Evolutionary conservation across 2,113 vertebrate species (phyloP).

Genomic region (Arvicanthis niloticus): DNA sequence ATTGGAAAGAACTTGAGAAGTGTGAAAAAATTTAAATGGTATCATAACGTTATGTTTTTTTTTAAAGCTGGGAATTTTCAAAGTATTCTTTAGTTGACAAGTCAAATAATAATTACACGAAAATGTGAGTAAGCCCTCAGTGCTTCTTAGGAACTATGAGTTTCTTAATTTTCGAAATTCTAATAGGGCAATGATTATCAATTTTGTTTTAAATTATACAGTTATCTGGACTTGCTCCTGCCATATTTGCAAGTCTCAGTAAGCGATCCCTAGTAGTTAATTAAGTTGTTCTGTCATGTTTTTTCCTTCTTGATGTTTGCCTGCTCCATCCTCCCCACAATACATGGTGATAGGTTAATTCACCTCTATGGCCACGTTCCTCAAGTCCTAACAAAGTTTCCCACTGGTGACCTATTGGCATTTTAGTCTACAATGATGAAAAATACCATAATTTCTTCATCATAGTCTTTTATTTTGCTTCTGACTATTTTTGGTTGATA

Average conservation of each 20-base stretch:
- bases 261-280: neutral
- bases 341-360: fast-evolving
- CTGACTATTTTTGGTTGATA: conserved; percentile 54
- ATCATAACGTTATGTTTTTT: neutral
- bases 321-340: neutral
- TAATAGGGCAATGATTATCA: neutral
- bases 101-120: neutral
- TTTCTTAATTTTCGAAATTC: neutral
- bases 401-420: neutral
- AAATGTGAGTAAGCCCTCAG: neutral
- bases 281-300: neutral
- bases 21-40: neutral
- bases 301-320: neutral
- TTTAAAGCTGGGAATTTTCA: neutral
- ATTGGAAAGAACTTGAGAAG: neutral
- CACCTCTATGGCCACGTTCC: neutral
- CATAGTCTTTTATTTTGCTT: neutral
- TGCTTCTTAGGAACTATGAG: neutral
- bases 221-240: neutral
- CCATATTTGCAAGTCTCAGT: neutral
- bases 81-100: neutral
- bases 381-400: neutral
- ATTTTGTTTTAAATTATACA: neutral
- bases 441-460: neutral
- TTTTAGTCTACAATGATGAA: neutral